phyloP scores from a whole-genome alignment of 2,888 invertebrate genomes.

The Drosophila merina region DNA sequence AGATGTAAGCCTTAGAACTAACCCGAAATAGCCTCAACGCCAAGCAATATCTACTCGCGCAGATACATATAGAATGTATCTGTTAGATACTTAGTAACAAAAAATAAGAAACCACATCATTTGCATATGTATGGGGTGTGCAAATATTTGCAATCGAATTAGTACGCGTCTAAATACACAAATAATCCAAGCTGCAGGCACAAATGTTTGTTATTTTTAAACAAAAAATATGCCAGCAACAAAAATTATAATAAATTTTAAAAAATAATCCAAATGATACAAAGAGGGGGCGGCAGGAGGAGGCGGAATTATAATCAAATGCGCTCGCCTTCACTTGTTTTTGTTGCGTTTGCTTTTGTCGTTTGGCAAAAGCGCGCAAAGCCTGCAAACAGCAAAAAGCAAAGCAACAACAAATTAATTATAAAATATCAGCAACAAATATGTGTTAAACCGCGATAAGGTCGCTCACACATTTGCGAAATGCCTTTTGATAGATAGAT shows the following conservation, averaged over 20 bases:
- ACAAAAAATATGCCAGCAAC: conserved; percentile 30
- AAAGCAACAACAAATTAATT: conserved; percentile 61
- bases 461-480: conserved; percentile 18
- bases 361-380: conserved; percentile 41
- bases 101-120: conserved; percentile 24
- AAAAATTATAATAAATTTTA: conserved; percentile 31
- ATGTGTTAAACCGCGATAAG: conserved; percentile 46
- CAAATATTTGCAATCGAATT: conserved; percentile 73
- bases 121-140: conserved; percentile 37
- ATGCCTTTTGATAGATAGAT: conserved; percentile 31
- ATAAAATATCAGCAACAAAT: conserved; percentile 63
- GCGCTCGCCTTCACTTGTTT: conserved; percentile 25
- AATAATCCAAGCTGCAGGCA: conserved; percentile 16
- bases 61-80: conserved; percentile 13
- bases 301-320: conserved; percentile 29
- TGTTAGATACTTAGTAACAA: conserved; percentile 12
- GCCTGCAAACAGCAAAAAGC: conserved; percentile 8
- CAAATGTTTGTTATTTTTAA: neutral
- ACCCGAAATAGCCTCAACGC: conserved; percentile 60
- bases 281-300: neutral
- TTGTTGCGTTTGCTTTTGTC: conserved; percentile 18
- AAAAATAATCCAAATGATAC: conserved; percentile 9
- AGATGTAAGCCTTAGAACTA: conserved; percentile 54
- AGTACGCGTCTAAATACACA: conserved; percentile 69
- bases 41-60: conserved; percentile 48